These are phyloP conservation scores for Polyergus mexicanus DNA, from an alignment of 1,140 invertebrate genomes.

Conservation along the genomic window DNA sequence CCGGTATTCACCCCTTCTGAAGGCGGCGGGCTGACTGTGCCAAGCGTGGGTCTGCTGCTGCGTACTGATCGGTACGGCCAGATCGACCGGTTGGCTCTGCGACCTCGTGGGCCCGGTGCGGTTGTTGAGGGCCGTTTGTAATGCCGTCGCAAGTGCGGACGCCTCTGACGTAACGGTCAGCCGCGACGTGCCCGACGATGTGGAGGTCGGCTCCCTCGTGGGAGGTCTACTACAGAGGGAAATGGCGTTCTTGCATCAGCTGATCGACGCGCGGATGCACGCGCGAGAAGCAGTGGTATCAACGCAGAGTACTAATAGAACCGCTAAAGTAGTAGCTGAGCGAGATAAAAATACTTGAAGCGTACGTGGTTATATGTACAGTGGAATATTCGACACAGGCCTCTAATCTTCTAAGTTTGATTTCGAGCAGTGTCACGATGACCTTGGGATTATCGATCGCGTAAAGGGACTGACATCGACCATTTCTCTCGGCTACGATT, in stretches of 20 bases:
- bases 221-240: slow-evolving; percentile 76
- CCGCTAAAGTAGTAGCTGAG: slow-evolving; percentile 74
- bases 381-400: slow-evolving; percentile 78
- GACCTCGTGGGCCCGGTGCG: slow-evolving; percentile 85
- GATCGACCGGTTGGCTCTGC: slow-evolving; percentile 86
- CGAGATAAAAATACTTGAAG: slow-evolving; percentile 79
- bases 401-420: slow-evolving; percentile 80
- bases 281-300: too few species aligned
- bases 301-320: too few species aligned
- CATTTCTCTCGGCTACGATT: neutral
- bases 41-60: slow-evolving; percentile 81
- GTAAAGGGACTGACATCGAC: slow-evolving; percentile 57
- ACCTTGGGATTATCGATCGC: neutral
- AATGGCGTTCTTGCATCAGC: slow-evolving; percentile 2
- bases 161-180: slow-evolving; percentile 83
- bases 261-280: neutral
- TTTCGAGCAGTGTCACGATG: slow-evolving; percentile 79
- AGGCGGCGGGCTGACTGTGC: slow-evolving; percentile 85
- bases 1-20: slow-evolving; percentile 83
- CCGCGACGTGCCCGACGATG: slow-evolving; percentile 83
- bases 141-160: slow-evolving; percentile 82
- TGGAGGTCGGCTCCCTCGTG: slow-evolving; percentile 81
- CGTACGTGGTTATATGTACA: slow-evolving; percentile 83
- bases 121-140: slow-evolving; percentile 83
- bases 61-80: slow-evolving; percentile 80